phyloP scores from a whole-genome alignment of 2,113 vertebrate genomes.

The Benitochromis conjunctus region DNA sequence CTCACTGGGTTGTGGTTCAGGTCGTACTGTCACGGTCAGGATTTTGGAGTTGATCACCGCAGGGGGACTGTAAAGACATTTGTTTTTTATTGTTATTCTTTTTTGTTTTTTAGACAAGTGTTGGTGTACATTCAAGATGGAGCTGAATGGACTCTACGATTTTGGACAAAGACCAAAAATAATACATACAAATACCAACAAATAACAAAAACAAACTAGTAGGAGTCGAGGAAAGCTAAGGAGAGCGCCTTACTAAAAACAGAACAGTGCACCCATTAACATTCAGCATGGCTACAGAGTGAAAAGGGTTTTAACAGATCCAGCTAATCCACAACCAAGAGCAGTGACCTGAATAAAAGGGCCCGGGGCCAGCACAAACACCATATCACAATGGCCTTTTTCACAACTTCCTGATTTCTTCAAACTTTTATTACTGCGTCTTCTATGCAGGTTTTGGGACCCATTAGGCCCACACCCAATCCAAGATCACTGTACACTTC shows the following conservation, averaged over 20 bases:
- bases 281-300: conserved; percentile 36
- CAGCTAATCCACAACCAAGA: conserved; percentile 37
- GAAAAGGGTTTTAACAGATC: conserved; percentile 39
- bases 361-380: conserved; percentile 30
- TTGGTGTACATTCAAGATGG: neutral
- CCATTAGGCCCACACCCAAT: neutral
- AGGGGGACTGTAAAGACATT: conserved; percentile 74
- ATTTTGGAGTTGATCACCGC: conserved; percentile 90
- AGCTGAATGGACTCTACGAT: neutral
- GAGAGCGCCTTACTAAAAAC: neutral
- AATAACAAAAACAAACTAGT: neutral
- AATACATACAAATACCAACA: neutral
- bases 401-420: conserved; percentile 18
- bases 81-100: neutral
- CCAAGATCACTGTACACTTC: neutral
- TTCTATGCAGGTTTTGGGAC: conserved; percentile 9
- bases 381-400: conserved; percentile 28
- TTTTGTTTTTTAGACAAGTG: neutral
- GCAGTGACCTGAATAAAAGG: conserved; percentile 56
- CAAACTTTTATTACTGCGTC: conserved; percentile 17
- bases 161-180: neutral
- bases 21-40: conserved; percentile 90
- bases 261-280: conserved; percentile 18
- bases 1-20: conserved; percentile 81
- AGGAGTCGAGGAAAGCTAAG: neutral